Evolutionary conservation across 2,113 vertebrate genomes (phyloP).

Genomic region (Symphodus melops): DNA sequence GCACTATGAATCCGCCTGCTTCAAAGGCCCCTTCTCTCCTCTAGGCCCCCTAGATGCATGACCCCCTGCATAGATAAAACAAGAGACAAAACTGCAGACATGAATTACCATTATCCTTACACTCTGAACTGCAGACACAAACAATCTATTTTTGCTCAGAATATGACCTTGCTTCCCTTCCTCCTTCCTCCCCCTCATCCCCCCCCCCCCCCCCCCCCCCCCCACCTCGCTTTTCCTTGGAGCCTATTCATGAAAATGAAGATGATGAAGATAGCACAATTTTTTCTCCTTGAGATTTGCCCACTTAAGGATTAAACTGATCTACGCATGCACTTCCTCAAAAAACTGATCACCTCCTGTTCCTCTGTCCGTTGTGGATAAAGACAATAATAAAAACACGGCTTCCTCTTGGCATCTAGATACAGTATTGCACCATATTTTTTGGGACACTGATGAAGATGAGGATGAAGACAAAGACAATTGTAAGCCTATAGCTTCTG

Average conservation of each 20-base stretch:
- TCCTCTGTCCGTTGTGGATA: slow-evolving; percentile 67
- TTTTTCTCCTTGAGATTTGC: slow-evolving; percentile 80
- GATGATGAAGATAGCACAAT: slow-evolving; percentile 84
- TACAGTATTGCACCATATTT: slow-evolving; percentile 54
- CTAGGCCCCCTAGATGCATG: slow-evolving; percentile 82
- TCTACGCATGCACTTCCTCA: slow-evolving; percentile 83
- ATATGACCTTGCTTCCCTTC: slow-evolving; percentile 65
- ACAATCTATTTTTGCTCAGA: slow-evolving; percentile 78
- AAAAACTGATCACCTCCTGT: slow-evolving; percentile 70
- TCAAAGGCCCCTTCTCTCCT: slow-evolving; percentile 88
- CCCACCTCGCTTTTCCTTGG: slow-evolving; percentile 50
- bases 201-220: background rate
- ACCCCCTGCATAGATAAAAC: slow-evolving; percentile 67
- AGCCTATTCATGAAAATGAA: slow-evolving; percentile 66
- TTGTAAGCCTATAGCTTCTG: slow-evolving; percentile 62
- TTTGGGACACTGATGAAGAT: slow-evolving; percentile 63
- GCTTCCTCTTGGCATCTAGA: slow-evolving; percentile 73
- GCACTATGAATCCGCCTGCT: slow-evolving; percentile 96
- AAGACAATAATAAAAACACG: slow-evolving; percentile 64
- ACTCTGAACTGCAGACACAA: slow-evolving; percentile 68
- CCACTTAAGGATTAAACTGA: slow-evolving; percentile 83
- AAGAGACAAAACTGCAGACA: slow-evolving; percentile 64
- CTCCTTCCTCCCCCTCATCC: slow-evolving; percentile 27
- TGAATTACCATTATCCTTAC: slow-evolving; percentile 63
- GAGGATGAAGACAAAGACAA: slow-evolving; percentile 61